Percentiles rank a stretch among this genome's conserved stretches.
Conservation (phyloP, 2,888 invertebrate species). For the Gymnoscelis rufifasciata region DNA sequence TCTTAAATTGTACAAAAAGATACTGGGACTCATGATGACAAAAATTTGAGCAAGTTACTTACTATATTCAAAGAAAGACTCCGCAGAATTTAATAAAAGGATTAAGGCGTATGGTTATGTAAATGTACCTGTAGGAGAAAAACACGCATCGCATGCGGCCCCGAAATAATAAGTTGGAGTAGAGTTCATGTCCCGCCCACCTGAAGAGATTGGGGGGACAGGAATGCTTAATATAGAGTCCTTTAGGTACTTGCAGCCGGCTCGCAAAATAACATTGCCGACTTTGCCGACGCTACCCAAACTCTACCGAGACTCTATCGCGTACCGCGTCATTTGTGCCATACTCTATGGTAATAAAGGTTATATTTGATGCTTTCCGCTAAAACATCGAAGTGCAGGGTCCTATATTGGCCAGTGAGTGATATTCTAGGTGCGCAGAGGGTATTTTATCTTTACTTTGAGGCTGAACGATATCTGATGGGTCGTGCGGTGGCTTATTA, state of each 20-base stretch:
- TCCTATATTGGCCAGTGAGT: slow-evolving; percentile 27
- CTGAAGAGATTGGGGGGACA: slow-evolving; percentile 71
- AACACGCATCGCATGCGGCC: slow-evolving; percentile 63
- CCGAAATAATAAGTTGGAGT: slow-evolving; percentile 74
- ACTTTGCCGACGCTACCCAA: slow-evolving; percentile 51
- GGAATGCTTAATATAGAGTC: slow-evolving; percentile 78
- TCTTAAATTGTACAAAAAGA: slow-evolving; percentile 43
- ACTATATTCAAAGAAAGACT: slow-evolving; percentile 40
- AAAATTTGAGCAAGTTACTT: slow-evolving; percentile 18
- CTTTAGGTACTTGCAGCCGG: slow-evolving; percentile 64
- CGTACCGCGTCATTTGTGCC: slow-evolving; percentile 34
- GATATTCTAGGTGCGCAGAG: slow-evolving; percentile 27
- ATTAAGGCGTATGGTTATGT: slow-evolving; percentile 58
- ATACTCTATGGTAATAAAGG: slow-evolving; percentile 36
- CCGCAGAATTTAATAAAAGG: slow-evolving; percentile 65
- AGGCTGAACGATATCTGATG: slow-evolving; percentile 18
- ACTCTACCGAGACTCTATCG: slow-evolving; percentile 38
- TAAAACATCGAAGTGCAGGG: slow-evolving; percentile 26
- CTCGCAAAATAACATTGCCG: slow-evolving; percentile 70
- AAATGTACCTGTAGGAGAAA: slow-evolving; percentile 60
- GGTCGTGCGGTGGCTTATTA: slow-evolving; percentile 10
- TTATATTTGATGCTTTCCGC: slow-evolving; percentile 34
- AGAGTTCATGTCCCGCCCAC: slow-evolving; percentile 67
- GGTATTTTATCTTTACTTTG: slow-evolving; percentile 25
- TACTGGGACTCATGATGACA: slow-evolving; percentile 26